Evolutionary conservation across 2,888 invertebrate genomes (phyloP), one percentile per base, ranked within the genome.

Genomic region (Drosophila prostipennis): DNA sequence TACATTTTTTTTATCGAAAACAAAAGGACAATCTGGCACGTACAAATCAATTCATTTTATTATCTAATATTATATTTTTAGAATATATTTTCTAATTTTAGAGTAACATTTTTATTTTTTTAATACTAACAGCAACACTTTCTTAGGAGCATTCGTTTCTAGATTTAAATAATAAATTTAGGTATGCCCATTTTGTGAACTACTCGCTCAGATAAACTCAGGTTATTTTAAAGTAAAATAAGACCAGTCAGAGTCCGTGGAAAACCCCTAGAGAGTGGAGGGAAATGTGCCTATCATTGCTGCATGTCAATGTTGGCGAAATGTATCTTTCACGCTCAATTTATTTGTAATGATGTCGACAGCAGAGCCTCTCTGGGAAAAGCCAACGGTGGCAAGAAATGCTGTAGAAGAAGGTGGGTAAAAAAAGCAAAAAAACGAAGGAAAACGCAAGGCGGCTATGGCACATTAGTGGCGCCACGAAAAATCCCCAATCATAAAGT

Each of bases 321-420:
- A 82, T 82, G 82, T 84, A 87, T 87, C 82, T 87, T 87, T 87
- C 87, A 85, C 87, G 83, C 83, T 78, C 78, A 84, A 87, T 84
- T 84, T 87, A 74, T 79, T 78, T 85, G 86, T 87, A 85, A 84
- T 87, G 86, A 76, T 85, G 84, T 79, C 80, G 86, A 82, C 74
- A 79, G 71, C 69, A 73, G 71, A 52, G 74, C 46, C 56, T 46
- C 54, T 2, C 37, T 37, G 64, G 53, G 43, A 65, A 64, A 53
- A 54, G 64, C 51, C 73, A 60, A 57, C 40, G 32, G 51, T 64
- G 52, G 64, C 52, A 56, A 11, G 48, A 51, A 42, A 34, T 36
- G 53, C 54, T 16, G 13, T 37, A n/a, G 16, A 49, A 16, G 56
- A 6, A n/a, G 43, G 46, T n/a, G 53, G 19, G 53, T 7, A 29